Percentiles rank a stretch among this genome's conserved stretches.
phyloP scores from a whole-genome alignment of 2,113 vertebrate species.

The Engraulis encrasicolus region DNA sequence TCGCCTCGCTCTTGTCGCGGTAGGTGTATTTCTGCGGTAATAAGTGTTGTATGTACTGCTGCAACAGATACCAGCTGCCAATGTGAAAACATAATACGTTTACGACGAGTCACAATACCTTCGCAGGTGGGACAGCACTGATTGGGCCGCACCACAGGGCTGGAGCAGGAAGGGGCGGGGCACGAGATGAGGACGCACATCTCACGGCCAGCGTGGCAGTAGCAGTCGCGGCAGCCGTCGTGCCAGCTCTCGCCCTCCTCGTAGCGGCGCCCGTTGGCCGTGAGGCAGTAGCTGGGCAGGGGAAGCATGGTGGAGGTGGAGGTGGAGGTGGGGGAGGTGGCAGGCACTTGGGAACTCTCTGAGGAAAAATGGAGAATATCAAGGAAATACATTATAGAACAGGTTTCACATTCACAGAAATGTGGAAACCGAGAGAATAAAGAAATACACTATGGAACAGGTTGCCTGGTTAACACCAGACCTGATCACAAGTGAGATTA shows the following conservation, averaged over 20 bases:
- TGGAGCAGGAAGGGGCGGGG: slow-evolving; percentile 72
- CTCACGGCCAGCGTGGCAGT: slow-evolving; percentile 75
- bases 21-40: no score
- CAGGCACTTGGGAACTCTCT: slow-evolving; percentile 63
- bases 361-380: slow-evolving; percentile 28
- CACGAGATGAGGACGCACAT: slow-evolving; percentile 83
- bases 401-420: background rate
- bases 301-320: slow-evolving; percentile 29
- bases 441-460: no score
- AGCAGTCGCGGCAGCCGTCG: slow-evolving; percentile 81
- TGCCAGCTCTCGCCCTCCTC: slow-evolving; percentile 79
- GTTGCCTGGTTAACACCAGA: no score
- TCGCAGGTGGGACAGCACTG: slow-evolving; percentile 82
- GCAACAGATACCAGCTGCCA: no score
- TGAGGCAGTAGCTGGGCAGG: slow-evolving; percentile 68
- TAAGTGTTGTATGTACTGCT: no score
- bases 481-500: no score
- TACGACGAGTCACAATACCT: slow-evolving; percentile 62
- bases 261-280: slow-evolving; percentile 68
- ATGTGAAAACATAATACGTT: no score
- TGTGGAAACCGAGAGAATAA: no score
- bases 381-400: slow-evolving; percentile 3
- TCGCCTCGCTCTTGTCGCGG: no score
- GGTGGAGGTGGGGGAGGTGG: slow-evolving; percentile 59
- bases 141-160: slow-evolving; percentile 71